Percentiles rank a stretch among this genome's conserved stretches.
Evolutionary conservation across 2,888 invertebrate genomes (phyloP).

Genomic region (Melikaiella ostensackeni): DNA sequence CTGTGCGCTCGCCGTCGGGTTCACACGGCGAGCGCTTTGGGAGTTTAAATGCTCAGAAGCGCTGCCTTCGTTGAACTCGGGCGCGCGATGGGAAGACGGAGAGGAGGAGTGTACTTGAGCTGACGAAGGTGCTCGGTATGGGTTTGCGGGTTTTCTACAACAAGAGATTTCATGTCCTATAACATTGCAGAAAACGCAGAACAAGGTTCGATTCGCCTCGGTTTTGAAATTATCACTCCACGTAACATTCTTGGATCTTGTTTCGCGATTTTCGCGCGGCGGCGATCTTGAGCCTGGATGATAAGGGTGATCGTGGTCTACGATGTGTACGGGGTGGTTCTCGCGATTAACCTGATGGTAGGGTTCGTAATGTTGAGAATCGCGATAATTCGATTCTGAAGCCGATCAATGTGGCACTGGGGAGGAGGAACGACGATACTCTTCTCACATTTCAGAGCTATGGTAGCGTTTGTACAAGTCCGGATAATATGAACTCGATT

Average conservation of each 20-base stretch:
- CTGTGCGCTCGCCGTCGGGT: constrained; percentile 9
- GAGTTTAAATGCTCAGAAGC: constrained; percentile 4
- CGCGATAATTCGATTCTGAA: no score
- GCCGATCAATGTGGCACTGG: no score
- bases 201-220: not conserved
- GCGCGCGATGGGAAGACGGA: no score
- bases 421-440: no score
- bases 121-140: not conserved
- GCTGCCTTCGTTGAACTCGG: not conserved
- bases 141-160: not conserved
- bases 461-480: no score
- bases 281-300: not conserved
- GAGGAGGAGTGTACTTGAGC: not conserved
- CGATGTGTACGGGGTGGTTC: not conserved
- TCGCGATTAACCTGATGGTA: no score
- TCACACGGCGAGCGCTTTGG: not conserved
- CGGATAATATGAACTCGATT: no score
- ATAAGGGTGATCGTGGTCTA: not conserved
- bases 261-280: not conserved
- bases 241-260: not conserved
- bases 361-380: no score
- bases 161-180: not conserved
- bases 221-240: not conserved
- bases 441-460: no score
- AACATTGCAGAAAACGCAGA: not conserved